Evolutionary conservation across 2,797 vertebrate genomes (phyloP).

Genomic region (Scarus forsteni): DNA sequence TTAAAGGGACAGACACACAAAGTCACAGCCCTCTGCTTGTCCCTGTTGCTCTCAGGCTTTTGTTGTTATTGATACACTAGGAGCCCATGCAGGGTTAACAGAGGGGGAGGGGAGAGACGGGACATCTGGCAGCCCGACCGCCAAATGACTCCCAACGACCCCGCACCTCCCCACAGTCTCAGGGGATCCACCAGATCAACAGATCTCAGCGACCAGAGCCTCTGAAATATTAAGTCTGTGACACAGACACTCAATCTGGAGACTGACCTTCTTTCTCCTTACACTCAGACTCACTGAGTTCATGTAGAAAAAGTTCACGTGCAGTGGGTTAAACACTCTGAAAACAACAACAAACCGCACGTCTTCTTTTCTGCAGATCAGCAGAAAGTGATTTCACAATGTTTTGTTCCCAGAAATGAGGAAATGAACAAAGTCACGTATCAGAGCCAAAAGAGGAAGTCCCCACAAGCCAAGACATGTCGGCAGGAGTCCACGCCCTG

Average conservation of each 20-base stretch:
- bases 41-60: constrained; percentile 55
- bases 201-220: constrained; percentile 11
- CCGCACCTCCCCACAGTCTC: constrained; percentile 37
- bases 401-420: constrained; percentile 38
- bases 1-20: no score
- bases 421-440: constrained; percentile 14
- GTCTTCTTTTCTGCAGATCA: constrained; percentile 1
- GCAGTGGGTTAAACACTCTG: not conserved
- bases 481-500: constrained; percentile 45
- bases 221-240: constrained; percentile 49
- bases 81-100: constrained; percentile 47
- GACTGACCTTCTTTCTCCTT: not conserved
- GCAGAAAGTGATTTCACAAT: constrained; percentile 45
- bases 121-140: constrained; percentile 83
- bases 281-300: not conserved
- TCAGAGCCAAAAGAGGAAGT: constrained; percentile 32
- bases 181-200: constrained; percentile 38
- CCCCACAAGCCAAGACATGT: constrained; percentile 36
- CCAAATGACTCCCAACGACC: constrained; percentile 65
- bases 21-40: constrained; percentile 20
- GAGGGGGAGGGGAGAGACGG: constrained; percentile 67
- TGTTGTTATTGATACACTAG: constrained; percentile 70
- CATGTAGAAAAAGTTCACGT: not conserved
- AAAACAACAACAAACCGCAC: constrained; percentile 19
- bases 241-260: constrained; percentile 23